phyloP scores from a whole-genome alignment of 2,797 vertebrate genomes.

The Discoglossus pictus region DNA sequence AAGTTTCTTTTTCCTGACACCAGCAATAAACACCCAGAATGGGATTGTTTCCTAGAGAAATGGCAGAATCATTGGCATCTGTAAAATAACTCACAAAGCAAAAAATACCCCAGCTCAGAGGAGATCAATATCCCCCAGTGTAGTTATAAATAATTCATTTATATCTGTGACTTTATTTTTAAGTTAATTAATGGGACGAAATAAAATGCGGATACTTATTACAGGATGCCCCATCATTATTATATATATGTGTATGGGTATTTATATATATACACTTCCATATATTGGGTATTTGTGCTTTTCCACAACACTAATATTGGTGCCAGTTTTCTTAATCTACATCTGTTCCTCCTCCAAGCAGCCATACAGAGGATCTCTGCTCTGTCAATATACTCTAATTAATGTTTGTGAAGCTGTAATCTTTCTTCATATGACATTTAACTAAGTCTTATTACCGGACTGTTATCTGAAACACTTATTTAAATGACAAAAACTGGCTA shows the following conservation, averaged over 20 bases:
- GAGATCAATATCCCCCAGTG: slow-evolving; percentile 60
- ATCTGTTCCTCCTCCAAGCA: slow-evolving; percentile 28
- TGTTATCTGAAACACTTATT: slow-evolving; percentile 19
- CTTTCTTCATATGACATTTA: slow-evolving; percentile 44
- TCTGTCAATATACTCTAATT: slow-evolving; percentile 45
- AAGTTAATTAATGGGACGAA: no score
- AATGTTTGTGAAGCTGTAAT: slow-evolving; percentile 43
- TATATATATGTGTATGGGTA: slow-evolving; percentile 18
- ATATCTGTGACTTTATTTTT: slow-evolving; percentile 23
- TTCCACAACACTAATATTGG: slow-evolving; percentile 28
- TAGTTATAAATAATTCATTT: slow-evolving; percentile 66
- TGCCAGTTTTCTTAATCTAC: slow-evolving; percentile 43
- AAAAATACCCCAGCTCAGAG: slow-evolving; percentile 29
- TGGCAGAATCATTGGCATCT: neutral
- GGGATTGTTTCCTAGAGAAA: slow-evolving; percentile 13
- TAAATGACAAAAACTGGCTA: slow-evolving; percentile 2
- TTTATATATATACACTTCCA: slow-evolving; percentile 25
- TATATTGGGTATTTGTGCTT: slow-evolving; percentile 27
- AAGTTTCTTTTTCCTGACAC: slow-evolving; percentile 2
- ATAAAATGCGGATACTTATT: no score
- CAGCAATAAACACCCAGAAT: slow-evolving; percentile 7
- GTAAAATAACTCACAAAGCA: slow-evolving; percentile 2
- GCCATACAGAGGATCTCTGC: no score
- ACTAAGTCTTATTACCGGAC: slow-evolving; percentile 37
- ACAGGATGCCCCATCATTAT: no score